Conservation (phyloP, 2,888 invertebrate species). For the Calliopum simillimum region DNA sequence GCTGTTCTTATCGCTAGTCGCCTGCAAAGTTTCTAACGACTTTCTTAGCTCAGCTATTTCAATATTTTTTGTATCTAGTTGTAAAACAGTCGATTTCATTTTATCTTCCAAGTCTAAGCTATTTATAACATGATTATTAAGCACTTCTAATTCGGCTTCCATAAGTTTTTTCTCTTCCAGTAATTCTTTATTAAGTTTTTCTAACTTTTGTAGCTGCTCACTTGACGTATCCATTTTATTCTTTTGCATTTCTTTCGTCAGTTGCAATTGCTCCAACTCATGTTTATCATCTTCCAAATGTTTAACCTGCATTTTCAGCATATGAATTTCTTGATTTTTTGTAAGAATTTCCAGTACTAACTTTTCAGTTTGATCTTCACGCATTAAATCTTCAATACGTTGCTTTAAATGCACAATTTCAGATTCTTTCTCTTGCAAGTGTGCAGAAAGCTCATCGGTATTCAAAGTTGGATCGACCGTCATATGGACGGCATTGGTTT, state of each 20-base stretch:
- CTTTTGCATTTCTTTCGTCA: constrained; percentile 53
- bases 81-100: constrained; percentile 60
- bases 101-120: constrained; percentile 63
- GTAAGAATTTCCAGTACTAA: constrained; percentile 63
- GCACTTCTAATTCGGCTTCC: constrained; percentile 64
- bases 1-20: neutral
- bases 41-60: constrained; percentile 63
- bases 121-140: constrained; percentile 64
- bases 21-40: constrained; percentile 48
- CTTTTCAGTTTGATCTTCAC: constrained; percentile 65
- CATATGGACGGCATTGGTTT: neutral
- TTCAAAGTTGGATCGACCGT: neutral
- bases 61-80: constrained; percentile 64
- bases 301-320: constrained; percentile 65
- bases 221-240: constrained; percentile 37
- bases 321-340: constrained; percentile 66
- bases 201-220: constrained; percentile 48
- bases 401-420: constrained; percentile 63
- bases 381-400: constrained; percentile 67
- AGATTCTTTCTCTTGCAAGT: constrained; percentile 62
- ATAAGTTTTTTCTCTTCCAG: constrained; percentile 60
- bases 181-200: constrained; percentile 51
- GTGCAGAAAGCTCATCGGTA: constrained; percentile 53
- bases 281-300: constrained; percentile 67
- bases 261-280: constrained; percentile 61